Base-by-base conservation (phyloP, 2,888 invertebrate genomes). In the Dorcus parallelipipedus region DNA sequence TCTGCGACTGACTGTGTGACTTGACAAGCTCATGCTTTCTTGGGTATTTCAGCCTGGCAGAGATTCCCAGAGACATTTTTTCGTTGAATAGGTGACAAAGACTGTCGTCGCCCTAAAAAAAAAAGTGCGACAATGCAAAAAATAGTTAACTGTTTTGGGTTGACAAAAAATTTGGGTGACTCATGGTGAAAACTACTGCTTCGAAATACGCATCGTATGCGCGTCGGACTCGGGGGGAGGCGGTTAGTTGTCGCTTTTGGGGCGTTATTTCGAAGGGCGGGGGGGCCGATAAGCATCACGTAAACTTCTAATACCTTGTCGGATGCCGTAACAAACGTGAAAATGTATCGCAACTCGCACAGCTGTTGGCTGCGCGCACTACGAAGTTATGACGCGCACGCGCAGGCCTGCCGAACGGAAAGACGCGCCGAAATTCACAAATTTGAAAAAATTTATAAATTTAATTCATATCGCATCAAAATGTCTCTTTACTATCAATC, bases 1-100 rank as follows among this genome's bases (percentile, higher is more conserved):
- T 71, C 65, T 78, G 78, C 3, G 78, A 76, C 59, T 77, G 76
- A 67, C 77, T 77, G 64, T 76, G 75, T 6, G 77, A 76, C 67
- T 77, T 77, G 50, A 73, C 68, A 57, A 78, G 67, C 65, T 78
- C 79, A 63, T 77, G 76, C 67, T 75, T 76, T 67, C 73, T 78
- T 50, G 75, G 75, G 60, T 75, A 72, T 67, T 78, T 76, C 61
- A 79, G 66, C 59, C 78, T 75, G 63, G 78, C 75, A 62, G 76
- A 74, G 60, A 79, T 71, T 69, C 76, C 76, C 71, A 77, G 68
- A 65, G 75, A 75, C 77, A 78, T 78, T 62, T 69, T 65, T 59
- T 59, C 74, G 67, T 65, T 65, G 64, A 41, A 23, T 43, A 38
- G 39, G 53, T 51, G 52, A 39, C 51, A 51, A 56, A 49, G 52